These are phyloP conservation scores for human DNA, from an alignment of 2,113 vertebrate genomes.

Conservation along the genomic window GRCh38 chr18:42519501-42520000, in stretches of 20 bases:
- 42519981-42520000: background rate
- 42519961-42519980: background rate
- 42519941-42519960: background rate
- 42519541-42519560: background rate
- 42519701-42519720: background rate
- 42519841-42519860: background rate
- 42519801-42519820: background rate
- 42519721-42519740: background rate
- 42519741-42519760: background rate
- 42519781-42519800: background rate
- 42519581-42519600: background rate
- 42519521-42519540: background rate
- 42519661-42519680: background rate
- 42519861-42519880: background rate
- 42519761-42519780: background rate
- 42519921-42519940: background rate
- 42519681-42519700: background rate
- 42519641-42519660: background rate
- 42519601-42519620: background rate
- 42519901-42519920: background rate
- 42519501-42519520: background rate
- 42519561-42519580: background rate
- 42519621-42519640: background rate
- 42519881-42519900: background rate
- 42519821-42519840: background rate